These are phyloP conservation scores for Protophormia terraenovae DNA, from an alignment of 2,888 invertebrate genomes.

Conservation along the genomic window DNA sequence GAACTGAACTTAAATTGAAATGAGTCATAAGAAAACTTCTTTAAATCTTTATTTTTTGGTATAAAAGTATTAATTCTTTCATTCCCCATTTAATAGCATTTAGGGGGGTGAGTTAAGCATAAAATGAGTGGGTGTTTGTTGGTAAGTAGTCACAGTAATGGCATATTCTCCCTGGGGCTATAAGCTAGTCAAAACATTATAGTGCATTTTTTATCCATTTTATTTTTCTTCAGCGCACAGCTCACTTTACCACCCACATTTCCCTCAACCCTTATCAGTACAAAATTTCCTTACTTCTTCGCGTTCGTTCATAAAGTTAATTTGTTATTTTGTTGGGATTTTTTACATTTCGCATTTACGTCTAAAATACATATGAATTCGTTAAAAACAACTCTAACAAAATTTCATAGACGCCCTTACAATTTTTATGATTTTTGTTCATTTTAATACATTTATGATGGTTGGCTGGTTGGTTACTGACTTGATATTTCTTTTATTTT, in stretches of 20 bases:
- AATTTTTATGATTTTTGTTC: conserved; percentile 52
- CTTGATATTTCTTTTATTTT: conserved; percentile 7
- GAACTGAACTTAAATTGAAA: too few relatives aligned
- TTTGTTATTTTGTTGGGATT: conserved; percentile 48
- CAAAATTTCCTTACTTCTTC: neutral
- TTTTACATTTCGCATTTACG: neutral
- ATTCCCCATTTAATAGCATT: neutral
- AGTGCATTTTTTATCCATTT: conserved; percentile 50
- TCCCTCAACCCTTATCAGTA: conserved; percentile 25
- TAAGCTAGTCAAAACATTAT: conserved; percentile 40
- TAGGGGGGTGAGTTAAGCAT: neutral
- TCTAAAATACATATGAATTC: neutral
- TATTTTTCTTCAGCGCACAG: neutral
- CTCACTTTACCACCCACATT: neutral
- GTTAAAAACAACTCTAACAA: conserved; percentile 17
- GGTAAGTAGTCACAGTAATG: conserved; percentile 45
- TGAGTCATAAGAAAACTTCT: too few relatives aligned
- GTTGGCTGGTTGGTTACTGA: neutral
- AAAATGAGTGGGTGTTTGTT: conserved; percentile 33
- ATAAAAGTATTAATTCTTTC: conserved; percentile 17
- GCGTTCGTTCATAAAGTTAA: conserved; percentile 54
- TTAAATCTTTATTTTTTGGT: too few relatives aligned
- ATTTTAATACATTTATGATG: conserved; percentile 48
- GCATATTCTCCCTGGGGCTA: conserved; percentile 51
- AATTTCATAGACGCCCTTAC: conserved; percentile 51